These are phyloP conservation scores for Sebastes oblongus DNA, from an alignment of 2,797 vertebrate genomes.

Conservation along the genomic window DNA sequence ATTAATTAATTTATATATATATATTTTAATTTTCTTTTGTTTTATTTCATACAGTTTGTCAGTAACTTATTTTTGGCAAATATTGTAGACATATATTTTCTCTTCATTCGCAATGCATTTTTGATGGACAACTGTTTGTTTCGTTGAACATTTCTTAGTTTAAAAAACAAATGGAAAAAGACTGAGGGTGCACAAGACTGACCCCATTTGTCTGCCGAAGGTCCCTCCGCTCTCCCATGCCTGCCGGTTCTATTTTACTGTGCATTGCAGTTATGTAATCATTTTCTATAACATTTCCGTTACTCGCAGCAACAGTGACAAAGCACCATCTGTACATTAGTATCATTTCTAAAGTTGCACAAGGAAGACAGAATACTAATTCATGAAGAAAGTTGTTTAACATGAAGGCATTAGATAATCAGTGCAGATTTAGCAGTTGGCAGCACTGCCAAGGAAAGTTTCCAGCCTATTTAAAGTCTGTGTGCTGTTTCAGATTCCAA, in stretches of 20 bases:
- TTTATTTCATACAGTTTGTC: background rate
- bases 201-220: slow-evolving; percentile 4
- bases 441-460: background rate
- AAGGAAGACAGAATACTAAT: background rate
- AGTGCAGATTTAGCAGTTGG: background rate
- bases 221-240: background rate
- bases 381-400: background rate
- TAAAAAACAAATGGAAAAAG: slow-evolving; percentile 5
- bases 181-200: background rate
- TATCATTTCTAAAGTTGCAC: background rate
- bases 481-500: background rate
- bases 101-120: background rate
- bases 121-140: background rate
- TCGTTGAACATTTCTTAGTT: background rate
- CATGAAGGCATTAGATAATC: background rate
- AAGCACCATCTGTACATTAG: background rate
- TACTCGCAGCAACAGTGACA: background rate
- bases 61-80: background rate
- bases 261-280: slow-evolving; percentile 4
- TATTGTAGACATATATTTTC: background rate
- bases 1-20: no score
- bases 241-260: slow-evolving; percentile 8
- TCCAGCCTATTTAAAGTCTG: slow-evolving; percentile 4
- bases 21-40: background rate
- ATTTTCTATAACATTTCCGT: background rate